Evolutionary conservation across 2,888 invertebrate genomes (phyloP).

Genomic region (Thereva nobilitata): DNA sequence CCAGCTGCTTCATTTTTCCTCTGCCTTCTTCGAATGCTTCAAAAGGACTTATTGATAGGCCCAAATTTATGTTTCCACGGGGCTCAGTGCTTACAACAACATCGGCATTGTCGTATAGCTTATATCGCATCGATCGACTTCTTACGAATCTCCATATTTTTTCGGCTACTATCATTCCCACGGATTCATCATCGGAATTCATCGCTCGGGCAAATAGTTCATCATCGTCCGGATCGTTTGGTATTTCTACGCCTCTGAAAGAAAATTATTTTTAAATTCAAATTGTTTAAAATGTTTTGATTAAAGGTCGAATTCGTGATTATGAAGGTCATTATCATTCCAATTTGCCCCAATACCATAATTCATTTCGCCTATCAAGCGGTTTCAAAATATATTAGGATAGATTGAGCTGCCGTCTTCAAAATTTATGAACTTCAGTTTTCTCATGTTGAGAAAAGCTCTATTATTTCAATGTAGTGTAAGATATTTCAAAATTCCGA

Average conservation of each 20-base stretch:
- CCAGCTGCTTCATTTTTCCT: slow-evolving; percentile 73
- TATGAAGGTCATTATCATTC: too few relatives aligned
- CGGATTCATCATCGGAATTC: slow-evolving; percentile 65
- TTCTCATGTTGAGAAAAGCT: too few relatives aligned
- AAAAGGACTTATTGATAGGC: slow-evolving; percentile 70
- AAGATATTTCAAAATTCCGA: too few relatives aligned
- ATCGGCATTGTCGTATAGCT: slow-evolving; percentile 76
- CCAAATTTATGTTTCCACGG: slow-evolving; percentile 64
- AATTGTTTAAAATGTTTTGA: neutral
- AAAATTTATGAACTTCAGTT: too few relatives aligned
- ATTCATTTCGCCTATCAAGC: too few relatives aligned
- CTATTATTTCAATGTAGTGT: too few relatives aligned
- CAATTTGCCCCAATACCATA: too few relatives aligned
- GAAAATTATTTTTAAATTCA: neutral
- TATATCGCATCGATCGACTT: slow-evolving; percentile 77
- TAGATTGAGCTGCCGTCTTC: too few relatives aligned
- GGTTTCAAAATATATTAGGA: too few relatives aligned
- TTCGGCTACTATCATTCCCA: slow-evolving; percentile 69
- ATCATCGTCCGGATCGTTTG: slow-evolving; percentile 63
- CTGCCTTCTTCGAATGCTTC: slow-evolving; percentile 67
- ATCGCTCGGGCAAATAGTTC: slow-evolving; percentile 59
- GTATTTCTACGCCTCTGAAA: slow-evolving; percentile 49
- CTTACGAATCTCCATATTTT: slow-evolving; percentile 77
- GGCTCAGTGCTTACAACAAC: slow-evolving; percentile 73
- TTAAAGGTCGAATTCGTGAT: neutral